Conservation (phyloP, 2,888 invertebrate species). For the Autographa pulchrina region DNA sequence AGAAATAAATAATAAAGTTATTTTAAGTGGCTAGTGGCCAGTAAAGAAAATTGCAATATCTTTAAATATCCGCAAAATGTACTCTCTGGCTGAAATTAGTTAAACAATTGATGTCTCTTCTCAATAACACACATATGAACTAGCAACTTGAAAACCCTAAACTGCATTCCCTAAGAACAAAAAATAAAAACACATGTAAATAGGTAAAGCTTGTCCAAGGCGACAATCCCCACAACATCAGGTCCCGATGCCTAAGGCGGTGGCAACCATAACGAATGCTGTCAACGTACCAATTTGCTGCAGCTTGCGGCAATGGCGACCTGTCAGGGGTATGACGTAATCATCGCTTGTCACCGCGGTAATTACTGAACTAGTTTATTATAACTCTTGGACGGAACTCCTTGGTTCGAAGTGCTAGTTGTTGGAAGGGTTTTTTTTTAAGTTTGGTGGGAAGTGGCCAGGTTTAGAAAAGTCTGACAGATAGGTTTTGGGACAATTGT, state of each 20-base stretch:
- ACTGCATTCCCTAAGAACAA: neutral
- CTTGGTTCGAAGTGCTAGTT: neutral
- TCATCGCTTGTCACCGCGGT: neutral
- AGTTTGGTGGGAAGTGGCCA: neutral
- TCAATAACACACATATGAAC: too few relatives aligned
- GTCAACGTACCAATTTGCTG: constrained; percentile 1
- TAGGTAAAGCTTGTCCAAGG: neutral
- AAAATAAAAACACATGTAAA: neutral
- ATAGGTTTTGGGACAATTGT: too few relatives aligned
- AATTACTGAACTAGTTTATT: constrained; percentile 1
- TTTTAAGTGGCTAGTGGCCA: too few relatives aligned
- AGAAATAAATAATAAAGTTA: too few relatives aligned
- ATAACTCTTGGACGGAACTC: neutral
- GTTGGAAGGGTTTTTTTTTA: neutral
- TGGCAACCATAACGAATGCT: constrained; percentile 4
- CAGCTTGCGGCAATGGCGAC: neutral
- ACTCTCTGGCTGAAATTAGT: too few relatives aligned
- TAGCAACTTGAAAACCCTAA: too few relatives aligned
- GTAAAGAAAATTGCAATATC: too few relatives aligned
- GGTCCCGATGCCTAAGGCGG: neutral
- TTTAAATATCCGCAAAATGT: too few relatives aligned
- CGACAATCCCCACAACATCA: neutral
- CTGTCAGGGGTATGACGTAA: constrained; percentile 1
- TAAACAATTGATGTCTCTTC: too few relatives aligned
- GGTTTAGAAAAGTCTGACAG: too few relatives aligned